Evolutionary conservation across 2,888 invertebrate genomes (phyloP), one percentile per base, ranked within the genome.

Genomic region (Drosophila demipolita): DNA sequence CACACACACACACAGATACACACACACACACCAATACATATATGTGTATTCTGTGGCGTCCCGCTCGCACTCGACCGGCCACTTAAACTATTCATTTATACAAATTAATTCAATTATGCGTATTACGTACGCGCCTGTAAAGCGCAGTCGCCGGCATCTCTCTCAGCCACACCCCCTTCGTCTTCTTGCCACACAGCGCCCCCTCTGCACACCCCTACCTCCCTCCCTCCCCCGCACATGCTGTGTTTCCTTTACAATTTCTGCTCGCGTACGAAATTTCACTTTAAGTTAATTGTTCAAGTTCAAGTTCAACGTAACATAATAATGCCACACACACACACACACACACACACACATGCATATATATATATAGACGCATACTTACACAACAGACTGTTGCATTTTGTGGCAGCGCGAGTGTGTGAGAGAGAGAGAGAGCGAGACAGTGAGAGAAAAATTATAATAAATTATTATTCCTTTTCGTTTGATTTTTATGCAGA

Each of bases 61-160:
- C 38, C 75, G 64, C 84, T 87, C 72, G 74, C 89, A 76, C 89
- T 66, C 73, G 78, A 72, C 81, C 81, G 82, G 76, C 84, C 90
- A 88, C 89, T 91, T 91, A 90, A 90, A 90, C 86, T 91, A 91
- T 91, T 91, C 92, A 91, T 91, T 91, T 92, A 91, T 91, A 91
- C 91, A 91, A 92, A 91, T 92, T 91, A 92, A 91, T 91, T 91
- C 92, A 92, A 90, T 91, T 89, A 91, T 90, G 90, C 91, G 90
- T 86, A 83, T 90, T 86, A 90, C 90, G 89, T 80, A 87, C 83
- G 90, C 86, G 81, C 66, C 86, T 82, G 89, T 90, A 86, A 88
- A 86, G 85, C 86, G 86, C 90, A 90, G 89, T 90, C 87, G 80
- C 75, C 73, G 78, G 66, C 83, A 83, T 78, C 83, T 83, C 73